Base-by-base conservation (phyloP, 1,140 invertebrate genomes). In the Rhopalosiphum padi region DNA sequence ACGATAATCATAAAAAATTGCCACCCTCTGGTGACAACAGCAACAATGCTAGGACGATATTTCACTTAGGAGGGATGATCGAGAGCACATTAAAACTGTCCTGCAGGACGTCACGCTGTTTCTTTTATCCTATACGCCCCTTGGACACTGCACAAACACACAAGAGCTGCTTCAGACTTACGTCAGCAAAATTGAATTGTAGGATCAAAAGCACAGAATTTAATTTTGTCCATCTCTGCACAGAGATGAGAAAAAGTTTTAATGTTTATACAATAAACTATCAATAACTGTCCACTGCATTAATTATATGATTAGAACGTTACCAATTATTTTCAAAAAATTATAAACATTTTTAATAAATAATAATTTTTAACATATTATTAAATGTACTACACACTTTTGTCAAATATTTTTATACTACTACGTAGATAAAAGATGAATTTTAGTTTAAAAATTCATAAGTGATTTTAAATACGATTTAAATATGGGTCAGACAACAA, bases 51-150 rank as follows among this genome's bases (percentile, higher is more conserved):
- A 91, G 30, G 22, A 82, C 90, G 68, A 91, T 91, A 91, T 91
- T 91, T 91, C 90, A 91, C 60, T 91, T 51, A 82, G 68, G 51
- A 77, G 90, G 90, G 60, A 91, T 48, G 90, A 91, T 82, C 90
- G 30, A 82, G 90, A 91, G 60, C 90, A 91, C 60, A 91, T 91
- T 82, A 83, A 77, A 91, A 83, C 60, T 91, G 68, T 91, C 60
- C 90, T 82, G 68, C 43, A 91, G 90, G 90, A 91, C 60, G 60
- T 83, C 60, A 91, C n/a, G 90, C 60, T 91, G 60, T 46, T 91
- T 91, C 43, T 91, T 82, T 91, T 91, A 82, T 83, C 68, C 90
- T n/a, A 30, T 30, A 43, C 90, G 41, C 90, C 90, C 90, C 90
- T 46, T n/a, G 37, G n/a, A 68, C 90, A 91, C 60, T 68, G 30